A percentile compares a stretch with the other conserved stretches of the same genome.
phyloP scores from a whole-genome alignment of 2,113 vertebrate species.

The Merops nubicus region DNA sequence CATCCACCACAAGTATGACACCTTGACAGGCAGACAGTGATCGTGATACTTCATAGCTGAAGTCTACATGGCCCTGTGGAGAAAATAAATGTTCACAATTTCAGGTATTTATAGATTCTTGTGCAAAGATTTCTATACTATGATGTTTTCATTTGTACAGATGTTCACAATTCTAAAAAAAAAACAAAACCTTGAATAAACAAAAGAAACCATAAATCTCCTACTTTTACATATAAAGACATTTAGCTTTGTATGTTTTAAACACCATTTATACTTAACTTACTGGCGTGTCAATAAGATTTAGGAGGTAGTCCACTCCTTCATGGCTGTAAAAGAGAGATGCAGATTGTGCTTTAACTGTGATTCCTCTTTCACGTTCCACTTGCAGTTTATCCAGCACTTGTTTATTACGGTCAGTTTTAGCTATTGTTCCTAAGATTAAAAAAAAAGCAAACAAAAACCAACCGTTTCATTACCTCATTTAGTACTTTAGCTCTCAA shows the following conservation, averaged over 20 bases:
- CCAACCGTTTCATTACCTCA: neutral
- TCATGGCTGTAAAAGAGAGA: conserved; percentile 87
- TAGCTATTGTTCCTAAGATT: conserved; percentile 88
- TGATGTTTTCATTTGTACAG: neutral
- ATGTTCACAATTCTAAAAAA: neutral
- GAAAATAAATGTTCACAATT: neutral
- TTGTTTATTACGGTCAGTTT: conserved; percentile 89
- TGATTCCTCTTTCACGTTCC: conserved; percentile 96
- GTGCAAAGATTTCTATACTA: neutral
- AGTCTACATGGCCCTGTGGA: conserved; percentile 93
- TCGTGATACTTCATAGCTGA: conserved; percentile 95
- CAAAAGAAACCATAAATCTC: neutral
- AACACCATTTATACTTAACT: conserved; percentile 39
- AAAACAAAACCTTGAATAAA: neutral
- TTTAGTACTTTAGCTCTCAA: neutral
- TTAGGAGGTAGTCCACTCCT: conserved; percentile 89
- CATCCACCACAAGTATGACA: conserved; percentile 93
- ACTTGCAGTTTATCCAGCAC: conserved; percentile 98
- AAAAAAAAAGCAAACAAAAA: neutral
- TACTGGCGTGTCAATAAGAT: conserved; percentile 98
- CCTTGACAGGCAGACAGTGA: conserved; percentile 96
- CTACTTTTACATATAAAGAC: neutral
- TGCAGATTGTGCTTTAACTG: conserved; percentile 97
- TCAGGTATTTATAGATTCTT: neutral
- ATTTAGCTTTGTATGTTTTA: neutral